A percentile compares a stretch with the other conserved stretches of the same genome.
These are phyloP conservation scores for Disparrhopalites patrizii DNA, from an alignment of 2,888 invertebrate species.

Conservation along the genomic window DNA sequence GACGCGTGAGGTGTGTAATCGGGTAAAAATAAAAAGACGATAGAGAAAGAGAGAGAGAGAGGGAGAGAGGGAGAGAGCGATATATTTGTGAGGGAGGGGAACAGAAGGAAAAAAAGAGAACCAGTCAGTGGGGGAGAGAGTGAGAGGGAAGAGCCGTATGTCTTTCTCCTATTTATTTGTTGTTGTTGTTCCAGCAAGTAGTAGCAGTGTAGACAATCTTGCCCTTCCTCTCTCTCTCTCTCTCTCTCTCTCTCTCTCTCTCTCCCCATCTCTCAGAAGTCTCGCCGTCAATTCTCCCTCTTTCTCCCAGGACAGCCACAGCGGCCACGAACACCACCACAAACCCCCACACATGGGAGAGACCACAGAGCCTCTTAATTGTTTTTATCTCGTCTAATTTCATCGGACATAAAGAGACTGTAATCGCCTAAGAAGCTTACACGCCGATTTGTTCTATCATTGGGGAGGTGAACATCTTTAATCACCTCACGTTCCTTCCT, in stretches of 20 bases:
- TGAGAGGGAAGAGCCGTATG: neutral
- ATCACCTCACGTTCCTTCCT: constrained; percentile 29
- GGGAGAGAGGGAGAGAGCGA: neutral
- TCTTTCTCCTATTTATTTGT: too few species aligned
- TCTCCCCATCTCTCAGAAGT: constrained; percentile 16
- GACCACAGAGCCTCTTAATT: too few species aligned
- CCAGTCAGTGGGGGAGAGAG: neutral
- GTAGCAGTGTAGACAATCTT: neutral
- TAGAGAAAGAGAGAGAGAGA: neutral
- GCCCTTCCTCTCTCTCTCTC: neutral
- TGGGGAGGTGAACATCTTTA: constrained; percentile 26
- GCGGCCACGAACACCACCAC: neutral
- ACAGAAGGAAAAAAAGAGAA: neutral
- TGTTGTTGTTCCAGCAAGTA: neutral
- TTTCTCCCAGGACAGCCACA: neutral
- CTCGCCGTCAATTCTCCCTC: neutral
- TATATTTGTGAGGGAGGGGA: neutral
- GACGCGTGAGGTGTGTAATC: neutral
- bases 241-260: constrained; percentile 11
- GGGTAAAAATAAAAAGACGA: neutral
- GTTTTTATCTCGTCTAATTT: constrained; percentile 48
- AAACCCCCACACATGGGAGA: too few species aligned
- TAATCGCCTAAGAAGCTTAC: constrained; percentile 48
- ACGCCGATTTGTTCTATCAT: constrained; percentile 38
- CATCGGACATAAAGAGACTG: constrained; percentile 47